Base-by-base conservation (phyloP, 2,113 vertebrate genomes). In the Prionailurus viverrinus region DNA sequence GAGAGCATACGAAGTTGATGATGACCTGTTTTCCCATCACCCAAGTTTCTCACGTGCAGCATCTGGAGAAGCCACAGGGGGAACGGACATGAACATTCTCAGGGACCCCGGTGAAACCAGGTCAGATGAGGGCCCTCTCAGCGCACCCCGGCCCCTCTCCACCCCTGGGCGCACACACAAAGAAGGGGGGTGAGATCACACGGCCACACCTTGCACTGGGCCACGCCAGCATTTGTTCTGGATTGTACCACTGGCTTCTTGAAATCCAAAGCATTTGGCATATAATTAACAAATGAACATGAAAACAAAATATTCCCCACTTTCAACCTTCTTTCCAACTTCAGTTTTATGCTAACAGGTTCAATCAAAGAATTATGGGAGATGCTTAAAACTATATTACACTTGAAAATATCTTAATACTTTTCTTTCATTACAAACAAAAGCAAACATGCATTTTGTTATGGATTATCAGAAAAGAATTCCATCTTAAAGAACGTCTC, bases 31-130 rank as follows among this genome's bases (percentile, higher is more conserved):
- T 29, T n/a, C 41, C 58, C 3, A 31, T 6, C 0, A 18, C 41
- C 23, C 5, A 1, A 0, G 9, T 4, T 25, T 45, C 95, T 61
- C 23, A 4, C 0, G 3, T 19, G 41, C 25, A 4, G 21, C 21
- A 11, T 19, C 48, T 36, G 7, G 36, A 31, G 23, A 7, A 33
- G 21, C n/a, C 86, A 36, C n/a, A 21, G 14, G 25, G 25, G 45
- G 25, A 18, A 2, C 1, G 6, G 18, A 12, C 0, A 27, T 5
- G 6, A 0, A 15, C 21, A 11, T 4, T 25, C 2, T 1, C 61
- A 21, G 53, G 61, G 21, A 31, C 31, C 51, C 41, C 74, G 3
- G 58, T 0, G 58, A 21, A 61, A 61, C 58, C 19, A 21, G 5
- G 58, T 21, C 58, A 23, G 53, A 55, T 14, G 51, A 7, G 3